Conservation (phyloP, 1,140 invertebrate species). For the Trypoxylus dichotomus region DNA sequence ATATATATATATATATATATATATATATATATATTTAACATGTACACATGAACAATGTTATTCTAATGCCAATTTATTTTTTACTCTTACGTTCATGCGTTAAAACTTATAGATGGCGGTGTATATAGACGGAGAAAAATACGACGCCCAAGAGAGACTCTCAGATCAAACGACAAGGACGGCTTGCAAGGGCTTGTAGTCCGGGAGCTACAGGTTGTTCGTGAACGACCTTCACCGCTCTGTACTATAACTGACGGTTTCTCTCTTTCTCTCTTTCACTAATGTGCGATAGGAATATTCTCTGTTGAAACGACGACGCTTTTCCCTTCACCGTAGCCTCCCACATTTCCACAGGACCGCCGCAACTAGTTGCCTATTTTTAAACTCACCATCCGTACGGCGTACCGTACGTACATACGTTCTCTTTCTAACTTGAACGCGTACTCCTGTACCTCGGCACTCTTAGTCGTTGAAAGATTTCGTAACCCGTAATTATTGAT, state of each 20-base stretch:
- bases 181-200: neutral
- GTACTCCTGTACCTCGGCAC: neutral
- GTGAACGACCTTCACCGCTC: neutral
- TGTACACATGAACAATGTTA: too few relatives aligned
- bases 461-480: too few relatives aligned
- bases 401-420: neutral
- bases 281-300: too few relatives aligned
- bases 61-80: too few relatives aligned
- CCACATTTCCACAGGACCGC: neutral
- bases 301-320: neutral
- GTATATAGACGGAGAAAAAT: too few relatives aligned
- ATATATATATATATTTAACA: too few relatives aligned
- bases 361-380: slow-evolving; percentile 7
- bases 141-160: too few relatives aligned
- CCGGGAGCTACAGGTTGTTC: slow-evolving; percentile 4
- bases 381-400: neutral
- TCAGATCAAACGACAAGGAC: neutral
- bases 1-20: too few relatives aligned
- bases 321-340: neutral
- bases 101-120: too few relatives aligned
- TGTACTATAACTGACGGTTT: neutral
- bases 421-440: neutral
- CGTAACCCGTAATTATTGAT: neutral
- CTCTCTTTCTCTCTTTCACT: neutral
- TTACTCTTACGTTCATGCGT: too few relatives aligned